These are phyloP conservation scores for Schlechtendalia chinensis DNA, from an alignment of 1,140 invertebrate species.

Conservation along the genomic window DNA sequence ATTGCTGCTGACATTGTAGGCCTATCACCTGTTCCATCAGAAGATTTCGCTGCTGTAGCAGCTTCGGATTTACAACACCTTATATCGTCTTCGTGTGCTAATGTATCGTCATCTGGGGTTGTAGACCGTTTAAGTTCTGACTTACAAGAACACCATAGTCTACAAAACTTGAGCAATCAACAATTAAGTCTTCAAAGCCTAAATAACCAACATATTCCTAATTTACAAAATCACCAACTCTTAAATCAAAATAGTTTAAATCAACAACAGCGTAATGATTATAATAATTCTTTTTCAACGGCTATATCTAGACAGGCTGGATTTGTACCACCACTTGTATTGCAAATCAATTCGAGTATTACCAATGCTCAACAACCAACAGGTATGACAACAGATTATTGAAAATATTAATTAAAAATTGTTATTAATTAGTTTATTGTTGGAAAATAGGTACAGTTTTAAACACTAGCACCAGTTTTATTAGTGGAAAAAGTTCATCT, in stretches of 20 bases:
- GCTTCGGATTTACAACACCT: conserved; percentile 70
- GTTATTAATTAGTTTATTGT: neutral
- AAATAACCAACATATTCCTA: conserved; percentile 22
- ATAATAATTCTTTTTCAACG: conserved; percentile 29
- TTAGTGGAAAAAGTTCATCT: conserved; percentile 56
- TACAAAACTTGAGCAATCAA: neutral
- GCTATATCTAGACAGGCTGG: neutral
- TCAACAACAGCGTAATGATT: conserved; percentile 21
- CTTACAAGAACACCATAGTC: neutral
- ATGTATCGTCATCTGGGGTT: conserved; percentile 15
- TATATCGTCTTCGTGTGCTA: conserved; percentile 43
- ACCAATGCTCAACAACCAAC: conserved; percentile 53
- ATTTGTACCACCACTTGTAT: conserved; percentile 31
- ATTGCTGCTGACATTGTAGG: conserved; percentile 70
- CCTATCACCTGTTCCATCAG: conserved; percentile 62
- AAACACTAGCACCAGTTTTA: conserved; percentile 52
- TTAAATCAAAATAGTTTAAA: conserved; percentile 32
- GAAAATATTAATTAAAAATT: neutral
- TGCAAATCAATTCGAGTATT: conserved; percentile 38
- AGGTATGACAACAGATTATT: neutral
- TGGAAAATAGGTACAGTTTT: conserved; percentile 49
- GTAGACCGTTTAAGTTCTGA: neutral
- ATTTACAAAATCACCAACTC: neutral
- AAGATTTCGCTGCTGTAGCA: conserved; percentile 75
- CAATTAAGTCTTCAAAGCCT: conserved; percentile 3